Conservation (phyloP, 1,140 invertebrate genomes). For the Ctenoplectra terminalis region DNA sequence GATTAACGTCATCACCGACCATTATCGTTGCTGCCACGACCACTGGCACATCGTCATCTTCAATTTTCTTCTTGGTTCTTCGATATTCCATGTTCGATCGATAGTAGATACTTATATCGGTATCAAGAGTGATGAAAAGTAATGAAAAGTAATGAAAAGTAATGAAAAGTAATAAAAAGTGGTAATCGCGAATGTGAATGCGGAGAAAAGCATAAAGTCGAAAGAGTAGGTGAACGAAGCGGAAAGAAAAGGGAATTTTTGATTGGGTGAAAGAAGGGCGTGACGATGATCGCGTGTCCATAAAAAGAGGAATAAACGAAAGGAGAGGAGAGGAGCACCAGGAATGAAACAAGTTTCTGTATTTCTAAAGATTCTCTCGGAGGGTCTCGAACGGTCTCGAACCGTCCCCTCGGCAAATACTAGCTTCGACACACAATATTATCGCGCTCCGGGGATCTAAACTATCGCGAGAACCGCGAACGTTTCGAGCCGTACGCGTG, state of each 20-base stretch:
- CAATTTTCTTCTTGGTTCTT: not conserved
- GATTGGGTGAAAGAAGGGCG: not conserved
- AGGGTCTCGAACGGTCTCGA: slow-evolving; percentile 33
- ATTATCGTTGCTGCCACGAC: no score
- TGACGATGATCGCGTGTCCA: slow-evolving; percentile 14
- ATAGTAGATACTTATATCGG: no score
- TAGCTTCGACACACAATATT: slow-evolving; percentile 73
- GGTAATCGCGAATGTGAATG: not conserved
- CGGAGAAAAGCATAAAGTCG: not conserved
- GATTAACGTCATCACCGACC: not conserved
- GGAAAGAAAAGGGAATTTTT: not conserved
- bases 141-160: no score
- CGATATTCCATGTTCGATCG: no score
- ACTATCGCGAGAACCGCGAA: slow-evolving; percentile 60
- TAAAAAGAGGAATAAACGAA: slow-evolving; percentile 31
- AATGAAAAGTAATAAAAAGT: no score
- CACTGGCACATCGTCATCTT: no score
- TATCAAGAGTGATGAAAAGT: no score
- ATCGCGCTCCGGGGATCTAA: slow-evolving; percentile 73
- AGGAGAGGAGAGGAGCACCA: not conserved
- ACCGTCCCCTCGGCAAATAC: slow-evolving; percentile 68
- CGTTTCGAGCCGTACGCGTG: slow-evolving; percentile 39
- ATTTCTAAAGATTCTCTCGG: slow-evolving; percentile 68
- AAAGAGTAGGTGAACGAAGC: not conserved
- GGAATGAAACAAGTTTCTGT: slow-evolving; percentile 70